phyloP scores from a whole-genome alignment of 2,113 vertebrate species.

The Megalops atlanticus region DNA sequence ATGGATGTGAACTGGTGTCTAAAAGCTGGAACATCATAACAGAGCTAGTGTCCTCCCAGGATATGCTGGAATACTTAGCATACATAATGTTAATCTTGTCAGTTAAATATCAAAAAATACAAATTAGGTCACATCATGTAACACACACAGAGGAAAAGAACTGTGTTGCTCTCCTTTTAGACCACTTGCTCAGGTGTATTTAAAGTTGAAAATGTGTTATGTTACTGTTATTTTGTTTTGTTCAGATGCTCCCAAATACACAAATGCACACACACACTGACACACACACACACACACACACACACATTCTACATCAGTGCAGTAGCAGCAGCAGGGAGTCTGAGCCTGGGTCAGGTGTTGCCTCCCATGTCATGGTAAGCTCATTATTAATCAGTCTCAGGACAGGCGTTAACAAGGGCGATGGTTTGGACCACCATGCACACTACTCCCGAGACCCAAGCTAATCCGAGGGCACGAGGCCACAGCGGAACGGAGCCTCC shows the following conservation, averaged over 20 bases:
- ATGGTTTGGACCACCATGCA: background rate
- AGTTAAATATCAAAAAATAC: conserved; percentile 23
- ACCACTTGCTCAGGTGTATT: background rate
- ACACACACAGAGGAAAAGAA: background rate
- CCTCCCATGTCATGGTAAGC: background rate
- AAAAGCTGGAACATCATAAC: background rate
- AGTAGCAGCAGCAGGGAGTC: background rate
- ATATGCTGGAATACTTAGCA: conserved; percentile 20
- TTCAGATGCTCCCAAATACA: background rate
- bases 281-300: background rate
- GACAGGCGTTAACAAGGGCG: background rate
- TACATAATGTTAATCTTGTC: conserved; percentile 25
- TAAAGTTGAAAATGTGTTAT: background rate
- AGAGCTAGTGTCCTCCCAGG: background rate
- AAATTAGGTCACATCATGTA: conserved; percentile 6
- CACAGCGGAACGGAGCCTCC: background rate
- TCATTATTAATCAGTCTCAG: background rate
- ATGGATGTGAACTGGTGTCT: no score
- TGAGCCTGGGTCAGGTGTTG: background rate
- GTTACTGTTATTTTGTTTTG: background rate
- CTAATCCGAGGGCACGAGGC: conserved; percentile 8
- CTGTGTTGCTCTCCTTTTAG: background rate
- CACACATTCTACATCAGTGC: conserved; percentile 17
- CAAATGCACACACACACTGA: conserved; percentile 15
- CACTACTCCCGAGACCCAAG: background rate